Percentiles rank a stretch among this genome's conserved stretches.
phyloP scores from a whole-genome alignment of 2,797 vertebrate species.

The Simalia tracyae region DNA sequence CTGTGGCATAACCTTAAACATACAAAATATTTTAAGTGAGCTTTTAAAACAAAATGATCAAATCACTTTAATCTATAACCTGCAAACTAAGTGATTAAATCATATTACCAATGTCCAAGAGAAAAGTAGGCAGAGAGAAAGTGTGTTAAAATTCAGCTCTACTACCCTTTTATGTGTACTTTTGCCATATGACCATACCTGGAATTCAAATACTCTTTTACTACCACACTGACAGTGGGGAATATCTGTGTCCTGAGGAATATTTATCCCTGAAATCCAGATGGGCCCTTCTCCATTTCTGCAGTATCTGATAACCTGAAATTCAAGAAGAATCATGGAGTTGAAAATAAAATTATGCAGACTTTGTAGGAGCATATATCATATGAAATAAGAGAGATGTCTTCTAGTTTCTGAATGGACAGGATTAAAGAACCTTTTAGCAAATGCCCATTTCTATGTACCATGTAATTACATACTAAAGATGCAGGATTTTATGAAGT shows the following conservation, averaged over 20 bases:
- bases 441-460: neutral
- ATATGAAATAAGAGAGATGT: neutral
- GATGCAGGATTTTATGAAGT: neutral
- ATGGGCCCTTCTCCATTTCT: constrained; percentile 81
- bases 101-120: neutral
- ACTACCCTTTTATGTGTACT: neutral
- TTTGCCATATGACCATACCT: constrained; percentile 76
- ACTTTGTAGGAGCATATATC: neutral
- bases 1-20: constrained; percentile 92
- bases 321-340: constrained; percentile 34
- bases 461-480: neutral
- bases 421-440: neutral
- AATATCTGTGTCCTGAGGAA: constrained; percentile 82
- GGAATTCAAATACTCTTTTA: constrained; percentile 91
- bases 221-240: constrained; percentile 88
- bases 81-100: neutral
- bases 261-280: constrained; percentile 88
- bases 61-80: neutral
- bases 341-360: neutral
- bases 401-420: too few species aligned
- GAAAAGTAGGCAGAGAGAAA: neutral
- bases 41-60: neutral
- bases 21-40: neutral
- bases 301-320: constrained; percentile 92
- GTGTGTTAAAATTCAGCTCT: neutral